Conservation (phyloP, 2,888 invertebrate species). For the Hylaea fasciaria region DNA sequence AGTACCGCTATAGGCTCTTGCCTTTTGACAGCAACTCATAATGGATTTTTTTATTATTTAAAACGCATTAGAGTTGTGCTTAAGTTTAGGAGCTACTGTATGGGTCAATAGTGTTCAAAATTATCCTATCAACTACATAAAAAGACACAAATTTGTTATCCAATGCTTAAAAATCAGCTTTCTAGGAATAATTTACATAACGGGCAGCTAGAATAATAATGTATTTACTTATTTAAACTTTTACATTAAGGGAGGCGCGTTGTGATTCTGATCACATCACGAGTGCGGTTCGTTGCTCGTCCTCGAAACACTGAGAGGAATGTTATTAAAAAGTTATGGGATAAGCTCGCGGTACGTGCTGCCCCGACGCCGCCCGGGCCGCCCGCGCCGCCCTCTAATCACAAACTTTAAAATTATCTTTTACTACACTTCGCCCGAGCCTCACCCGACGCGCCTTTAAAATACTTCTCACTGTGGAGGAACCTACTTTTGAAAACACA, state of each 20-base stretch:
- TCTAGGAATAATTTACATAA: constrained; percentile 1
- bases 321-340: constrained; percentile 83
- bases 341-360: constrained; percentile 74
- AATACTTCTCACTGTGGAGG: constrained; percentile 29
- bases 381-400: constrained; percentile 64
- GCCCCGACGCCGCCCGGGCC: constrained; percentile 43
- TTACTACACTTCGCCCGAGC: constrained; percentile 52
- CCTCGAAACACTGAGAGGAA: constrained; percentile 74
- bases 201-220: constrained; percentile 18
- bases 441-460: constrained; percentile 45
- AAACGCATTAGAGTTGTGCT: constrained; percentile 15
- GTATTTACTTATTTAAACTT: constrained; percentile 67
- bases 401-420: constrained; percentile 80
- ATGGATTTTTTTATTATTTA: constrained; percentile 33
- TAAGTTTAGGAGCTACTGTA: background rate
- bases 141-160: background rate
- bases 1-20: constrained; percentile 36
- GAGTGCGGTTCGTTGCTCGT: constrained; percentile 70
- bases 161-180: background rate
- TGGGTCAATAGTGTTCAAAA: no score
- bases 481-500: constrained; percentile 35
- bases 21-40: constrained; percentile 34
- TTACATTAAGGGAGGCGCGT: constrained; percentile 63
- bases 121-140: no score
- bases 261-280: constrained; percentile 73